Conservation (phyloP, 2,797 vertebrate genomes). For the Oophaga sylvatica region DNA sequence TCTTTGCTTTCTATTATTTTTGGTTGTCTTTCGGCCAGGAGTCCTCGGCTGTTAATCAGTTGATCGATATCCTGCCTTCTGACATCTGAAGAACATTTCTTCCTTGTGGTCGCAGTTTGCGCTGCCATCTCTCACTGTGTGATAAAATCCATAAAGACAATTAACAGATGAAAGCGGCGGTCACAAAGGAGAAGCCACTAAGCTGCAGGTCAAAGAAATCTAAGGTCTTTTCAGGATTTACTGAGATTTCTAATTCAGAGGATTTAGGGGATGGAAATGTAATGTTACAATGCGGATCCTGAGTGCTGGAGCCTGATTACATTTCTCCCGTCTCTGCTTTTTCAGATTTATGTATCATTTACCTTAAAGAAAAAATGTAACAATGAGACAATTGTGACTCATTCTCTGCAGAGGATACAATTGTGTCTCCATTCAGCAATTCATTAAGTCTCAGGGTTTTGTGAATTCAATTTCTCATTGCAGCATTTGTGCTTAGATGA, state of each 20-base stretch:
- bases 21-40: not conserved
- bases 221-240: not conserved
- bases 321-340: not conserved
- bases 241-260: not conserved
- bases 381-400: not conserved
- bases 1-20: not conserved
- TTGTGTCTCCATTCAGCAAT: not conserved
- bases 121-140: not conserved
- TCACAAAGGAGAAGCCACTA: not conserved
- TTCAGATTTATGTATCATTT: not conserved
- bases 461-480: not conserved
- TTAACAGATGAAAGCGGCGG: conserved; percentile 41
- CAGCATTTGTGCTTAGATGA: not conserved
- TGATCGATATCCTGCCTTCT: not conserved
- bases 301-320: not conserved
- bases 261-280: conserved; percentile 33
- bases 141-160: conserved; percentile 39
- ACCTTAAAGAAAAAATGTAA: not conserved
- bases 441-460: not conserved
- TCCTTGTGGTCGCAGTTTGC: not conserved
- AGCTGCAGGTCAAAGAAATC: conserved; percentile 16
- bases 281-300: not conserved
- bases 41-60: not conserved
- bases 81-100: not conserved
- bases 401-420: not conserved